Evolutionary conservation across 1,140 invertebrate genomes (phyloP).

Genomic region (Cyrtorhinus lividipennis): DNA sequence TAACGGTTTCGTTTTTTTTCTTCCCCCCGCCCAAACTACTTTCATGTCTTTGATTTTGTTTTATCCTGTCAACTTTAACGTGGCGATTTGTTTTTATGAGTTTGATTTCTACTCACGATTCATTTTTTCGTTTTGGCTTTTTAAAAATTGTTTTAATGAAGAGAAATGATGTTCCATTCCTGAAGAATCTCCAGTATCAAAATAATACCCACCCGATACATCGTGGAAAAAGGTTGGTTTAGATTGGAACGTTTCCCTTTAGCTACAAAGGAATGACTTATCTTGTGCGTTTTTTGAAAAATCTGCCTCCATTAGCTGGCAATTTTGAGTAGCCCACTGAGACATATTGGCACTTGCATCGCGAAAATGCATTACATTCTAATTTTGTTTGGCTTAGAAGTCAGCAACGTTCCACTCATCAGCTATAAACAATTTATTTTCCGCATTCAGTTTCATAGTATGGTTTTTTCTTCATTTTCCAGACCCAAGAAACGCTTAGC

Average conservation of each 20-base stretch:
- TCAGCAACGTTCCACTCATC: no score
- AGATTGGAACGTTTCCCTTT: background rate
- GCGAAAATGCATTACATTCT: background rate
- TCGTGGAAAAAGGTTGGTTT: background rate
- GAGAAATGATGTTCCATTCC: no score
- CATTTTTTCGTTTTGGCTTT: background rate
- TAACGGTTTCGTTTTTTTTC: background rate
- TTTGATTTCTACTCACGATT: no score
- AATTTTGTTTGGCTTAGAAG: background rate
- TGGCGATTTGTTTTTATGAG: no score
- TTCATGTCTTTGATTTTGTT: background rate
- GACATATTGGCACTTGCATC: constrained; percentile 3
- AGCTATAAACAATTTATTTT: no score
- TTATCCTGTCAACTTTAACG: no score
- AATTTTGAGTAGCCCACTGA: background rate
- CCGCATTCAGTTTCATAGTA: no score
- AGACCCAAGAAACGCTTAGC: no score
- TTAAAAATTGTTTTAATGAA: background rate
- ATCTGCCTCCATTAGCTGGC: background rate
- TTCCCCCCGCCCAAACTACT: background rate
- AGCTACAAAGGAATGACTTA: background rate
- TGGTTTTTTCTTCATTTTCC: no score
- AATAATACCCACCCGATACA: no score
- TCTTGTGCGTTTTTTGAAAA: background rate
- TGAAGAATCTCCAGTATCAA: no score